These are phyloP conservation scores for Platyscapa corneri DNA, from an alignment of 1,140 invertebrate species.

Conservation along the genomic window DNA sequence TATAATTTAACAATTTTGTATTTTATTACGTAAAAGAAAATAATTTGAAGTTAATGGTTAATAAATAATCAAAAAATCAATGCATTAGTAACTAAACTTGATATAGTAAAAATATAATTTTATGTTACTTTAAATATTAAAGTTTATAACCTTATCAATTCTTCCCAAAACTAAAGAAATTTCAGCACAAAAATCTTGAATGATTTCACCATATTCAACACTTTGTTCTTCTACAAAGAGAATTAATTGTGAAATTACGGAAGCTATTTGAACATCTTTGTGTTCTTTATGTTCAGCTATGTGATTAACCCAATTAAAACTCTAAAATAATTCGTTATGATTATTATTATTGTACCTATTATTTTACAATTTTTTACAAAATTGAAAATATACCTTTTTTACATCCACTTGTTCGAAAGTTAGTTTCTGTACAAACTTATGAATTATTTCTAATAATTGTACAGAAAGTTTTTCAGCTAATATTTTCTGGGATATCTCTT, in stretches of 20 bases:
- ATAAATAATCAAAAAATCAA: too few species aligned
- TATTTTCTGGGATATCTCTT: constrained; percentile 62
- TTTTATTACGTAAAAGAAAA: too few species aligned
- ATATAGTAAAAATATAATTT: too few species aligned
- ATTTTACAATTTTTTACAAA: constrained; percentile 17
- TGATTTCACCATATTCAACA: constrained; percentile 61
- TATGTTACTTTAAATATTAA: background rate
- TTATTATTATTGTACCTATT: background rate
- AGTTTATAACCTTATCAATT: constrained; percentile 64
- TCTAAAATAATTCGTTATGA: constrained; percentile 57
- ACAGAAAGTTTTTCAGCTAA: constrained; percentile 66
- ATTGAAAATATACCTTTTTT: constrained; percentile 54
- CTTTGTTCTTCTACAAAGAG: constrained; percentile 65
- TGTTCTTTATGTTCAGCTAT: constrained; percentile 62
- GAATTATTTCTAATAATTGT: constrained; percentile 69
- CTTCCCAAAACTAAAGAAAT: constrained; percentile 67
- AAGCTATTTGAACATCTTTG: constrained; percentile 57
- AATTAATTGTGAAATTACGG: constrained; percentile 63
- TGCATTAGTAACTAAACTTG: too few species aligned
- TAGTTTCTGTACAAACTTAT: constrained; percentile 66
- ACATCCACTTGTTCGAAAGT: constrained; percentile 61
- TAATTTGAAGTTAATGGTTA: too few species aligned
- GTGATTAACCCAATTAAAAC: constrained; percentile 69
- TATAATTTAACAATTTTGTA: too few species aligned
- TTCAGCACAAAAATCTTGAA: constrained; percentile 68